These are phyloP conservation scores for Maylandia zebra DNA, from an alignment of 2,113 vertebrate species.

Conservation along the genomic window DNA sequence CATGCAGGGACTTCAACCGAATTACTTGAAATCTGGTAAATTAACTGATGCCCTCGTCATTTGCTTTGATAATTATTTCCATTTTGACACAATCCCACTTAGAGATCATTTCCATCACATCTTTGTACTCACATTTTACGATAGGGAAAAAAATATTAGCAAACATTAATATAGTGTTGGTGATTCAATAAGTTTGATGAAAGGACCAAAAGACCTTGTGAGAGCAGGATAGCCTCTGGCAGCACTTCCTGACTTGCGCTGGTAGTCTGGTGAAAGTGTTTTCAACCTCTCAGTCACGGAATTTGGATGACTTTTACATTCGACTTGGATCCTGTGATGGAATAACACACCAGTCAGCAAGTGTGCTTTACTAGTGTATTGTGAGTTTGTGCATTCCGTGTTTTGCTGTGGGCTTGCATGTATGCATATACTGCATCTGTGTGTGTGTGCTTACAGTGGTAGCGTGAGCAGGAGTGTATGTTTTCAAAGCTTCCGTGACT, in stretches of 20 bases:
- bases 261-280: slow-evolving; percentile 17
- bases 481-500: slow-evolving; percentile 73
- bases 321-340: background rate
- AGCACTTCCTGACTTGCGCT: slow-evolving; percentile 3
- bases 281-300: slow-evolving; percentile 42
- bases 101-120: background rate
- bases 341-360: background rate
- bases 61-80: slow-evolving; percentile 1
- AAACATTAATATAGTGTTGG: background rate
- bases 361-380: background rate
- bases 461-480: slow-evolving; percentile 60
- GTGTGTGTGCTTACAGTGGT: slow-evolving; percentile 24
- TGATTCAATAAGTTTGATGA: slow-evolving; percentile 10
- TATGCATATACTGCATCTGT: background rate
- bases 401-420: background rate
- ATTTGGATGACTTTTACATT: slow-evolving; percentile 4
- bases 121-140: background rate
- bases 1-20: background rate
- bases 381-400: background rate
- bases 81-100: background rate
- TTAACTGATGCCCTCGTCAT: background rate
- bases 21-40: background rate
- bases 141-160: background rate
- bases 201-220: slow-evolving; percentile 30
- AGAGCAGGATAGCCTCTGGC: slow-evolving; percentile 34